Evolutionary conservation across 1,140 invertebrate species (phyloP).

Genomic region (Camponotus floridanus): DNA sequence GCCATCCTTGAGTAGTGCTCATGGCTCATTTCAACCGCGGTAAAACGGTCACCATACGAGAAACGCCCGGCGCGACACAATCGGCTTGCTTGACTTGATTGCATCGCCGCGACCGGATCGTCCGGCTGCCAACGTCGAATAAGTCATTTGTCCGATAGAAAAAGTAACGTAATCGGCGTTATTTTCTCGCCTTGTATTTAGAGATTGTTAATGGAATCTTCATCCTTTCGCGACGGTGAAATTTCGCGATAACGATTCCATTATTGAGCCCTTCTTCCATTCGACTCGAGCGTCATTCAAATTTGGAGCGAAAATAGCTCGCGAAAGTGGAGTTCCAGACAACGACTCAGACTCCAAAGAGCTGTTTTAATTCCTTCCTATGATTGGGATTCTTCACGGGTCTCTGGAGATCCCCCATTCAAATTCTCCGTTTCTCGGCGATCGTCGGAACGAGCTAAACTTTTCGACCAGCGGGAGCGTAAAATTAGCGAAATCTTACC

Average conservation of each 20-base stretch:
- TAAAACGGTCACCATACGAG: slow-evolving; percentile 57
- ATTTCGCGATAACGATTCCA: not conserved
- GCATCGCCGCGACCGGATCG: slow-evolving; percentile 50
- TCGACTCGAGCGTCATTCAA: slow-evolving; percentile 9
- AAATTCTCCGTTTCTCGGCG: slow-evolving; percentile 45
- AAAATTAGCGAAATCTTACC: slow-evolving; percentile 72
- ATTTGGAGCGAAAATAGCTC: slow-evolving; percentile 36
- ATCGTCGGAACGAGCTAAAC: slow-evolving; percentile 54
- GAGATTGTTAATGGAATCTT: not conserved
- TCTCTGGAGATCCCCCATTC: slow-evolving; percentile 51
- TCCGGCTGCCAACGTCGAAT: slow-evolving; percentile 28
- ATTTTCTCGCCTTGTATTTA: not conserved
- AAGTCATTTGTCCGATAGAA: slow-evolving; percentile 38
- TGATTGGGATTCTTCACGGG: slow-evolving; percentile 58
- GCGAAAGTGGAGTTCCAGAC: slow-evolving; percentile 33
- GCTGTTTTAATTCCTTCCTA: slow-evolving; percentile 52
- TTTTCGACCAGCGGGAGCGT: slow-evolving; percentile 62
- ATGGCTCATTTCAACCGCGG: slow-evolving; percentile 71
- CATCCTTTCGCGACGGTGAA: not conserved
- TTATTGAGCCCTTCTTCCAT: not conserved
- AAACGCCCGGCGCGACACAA: slow-evolving; percentile 57
- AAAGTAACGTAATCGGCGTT: slow-evolving; percentile 25
- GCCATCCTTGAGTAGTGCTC: slow-evolving; percentile 79
- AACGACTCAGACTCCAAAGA: slow-evolving; percentile 16
- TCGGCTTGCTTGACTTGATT: slow-evolving; percentile 34